phyloP scores from a whole-genome alignment of 1,140 invertebrate genomes.

The Drosophila tristis region DNA sequence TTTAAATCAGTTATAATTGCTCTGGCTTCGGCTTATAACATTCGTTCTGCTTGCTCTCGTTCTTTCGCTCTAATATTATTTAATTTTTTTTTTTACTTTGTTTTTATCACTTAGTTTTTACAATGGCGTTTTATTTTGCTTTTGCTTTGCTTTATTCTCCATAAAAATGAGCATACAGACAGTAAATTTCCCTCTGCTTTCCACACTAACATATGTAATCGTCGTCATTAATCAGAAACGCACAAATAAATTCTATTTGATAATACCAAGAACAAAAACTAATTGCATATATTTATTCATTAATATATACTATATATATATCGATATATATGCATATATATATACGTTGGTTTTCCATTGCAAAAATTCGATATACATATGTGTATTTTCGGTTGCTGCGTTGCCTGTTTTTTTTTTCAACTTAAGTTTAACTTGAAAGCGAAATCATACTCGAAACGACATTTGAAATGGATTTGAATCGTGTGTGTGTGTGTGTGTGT shows the following conservation, averaged over 20 bases:
- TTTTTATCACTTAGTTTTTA: constrained; percentile 83
- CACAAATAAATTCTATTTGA: constrained; percentile 67
- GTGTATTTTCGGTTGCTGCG: constrained; percentile 29
- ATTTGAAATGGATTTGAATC: constrained; percentile 52
- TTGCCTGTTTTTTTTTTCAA: constrained; percentile 43
- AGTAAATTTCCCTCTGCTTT: constrained; percentile 36
- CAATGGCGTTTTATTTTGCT: constrained; percentile 78
- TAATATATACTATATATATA: constrained; percentile 28
- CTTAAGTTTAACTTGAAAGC: constrained; percentile 73
- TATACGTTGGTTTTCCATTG: constrained; percentile 31
- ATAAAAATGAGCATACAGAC: constrained; percentile 68
- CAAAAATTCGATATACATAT: constrained; percentile 35
- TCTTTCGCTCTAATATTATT: constrained; percentile 59
- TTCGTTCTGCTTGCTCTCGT: constrained; percentile 20
- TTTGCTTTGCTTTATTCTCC: constrained; percentile 38
- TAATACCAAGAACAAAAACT: constrained; percentile 63
- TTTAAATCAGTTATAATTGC: constrained; percentile 34
- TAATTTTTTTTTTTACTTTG: constrained; percentile 64
- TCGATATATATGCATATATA: constrained; percentile 30
- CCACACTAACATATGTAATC: constrained; percentile 28
- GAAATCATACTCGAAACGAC: constrained; percentile 61
- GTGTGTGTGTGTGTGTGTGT: constrained; percentile 10
- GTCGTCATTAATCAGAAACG: constrained; percentile 40
- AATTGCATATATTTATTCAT: constrained; percentile 59
- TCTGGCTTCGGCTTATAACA: too few relatives aligned